phyloP scores from a whole-genome alignment of 2,888 invertebrate species.

The Philhelius pedissequus region DNA sequence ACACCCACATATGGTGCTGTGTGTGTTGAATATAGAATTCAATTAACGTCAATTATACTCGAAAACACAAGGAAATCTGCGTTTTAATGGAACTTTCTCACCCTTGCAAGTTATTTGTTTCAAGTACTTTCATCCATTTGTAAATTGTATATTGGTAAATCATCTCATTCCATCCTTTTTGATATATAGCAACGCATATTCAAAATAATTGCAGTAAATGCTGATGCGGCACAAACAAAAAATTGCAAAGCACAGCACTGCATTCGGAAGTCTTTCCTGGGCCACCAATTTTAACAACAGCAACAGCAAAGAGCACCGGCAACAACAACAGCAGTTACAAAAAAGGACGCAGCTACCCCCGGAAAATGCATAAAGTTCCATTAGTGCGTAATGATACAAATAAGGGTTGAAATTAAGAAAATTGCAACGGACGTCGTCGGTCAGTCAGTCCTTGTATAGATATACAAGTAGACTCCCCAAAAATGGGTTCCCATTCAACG shows the following conservation, averaged over 20 bases:
- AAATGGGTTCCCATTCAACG: constrained; percentile 34
- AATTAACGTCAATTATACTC: constrained; percentile 66
- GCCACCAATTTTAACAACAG: not conserved
- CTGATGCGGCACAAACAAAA: constrained; percentile 60
- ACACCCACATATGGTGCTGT: constrained; percentile 30
- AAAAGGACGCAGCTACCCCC: not conserved
- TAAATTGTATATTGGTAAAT: not conserved
- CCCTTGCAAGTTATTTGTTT: constrained; percentile 5
- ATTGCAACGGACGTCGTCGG: constrained; percentile 53
- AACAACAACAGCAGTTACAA: not conserved
- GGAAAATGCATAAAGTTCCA: constrained; percentile 51
- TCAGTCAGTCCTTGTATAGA: constrained; percentile 16
- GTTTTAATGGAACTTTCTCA: constrained; percentile 56
- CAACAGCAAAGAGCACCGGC: not conserved
- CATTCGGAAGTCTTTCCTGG: not conserved
- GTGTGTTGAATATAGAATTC: constrained; percentile 63
- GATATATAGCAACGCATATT: constrained; percentile 42
- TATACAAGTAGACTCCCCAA: not conserved
- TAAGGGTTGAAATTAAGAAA: constrained; percentile 64
- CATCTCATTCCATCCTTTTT: not conserved
- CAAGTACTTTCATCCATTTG: not conserved
- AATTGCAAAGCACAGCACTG: constrained; percentile 21
- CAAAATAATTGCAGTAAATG: constrained; percentile 60
- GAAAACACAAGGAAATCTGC: constrained; percentile 65
- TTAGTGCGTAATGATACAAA: constrained; percentile 68